Conservation (phyloP, 1,140 invertebrate genomes). For the Rhagoletis pomonella region DNA sequence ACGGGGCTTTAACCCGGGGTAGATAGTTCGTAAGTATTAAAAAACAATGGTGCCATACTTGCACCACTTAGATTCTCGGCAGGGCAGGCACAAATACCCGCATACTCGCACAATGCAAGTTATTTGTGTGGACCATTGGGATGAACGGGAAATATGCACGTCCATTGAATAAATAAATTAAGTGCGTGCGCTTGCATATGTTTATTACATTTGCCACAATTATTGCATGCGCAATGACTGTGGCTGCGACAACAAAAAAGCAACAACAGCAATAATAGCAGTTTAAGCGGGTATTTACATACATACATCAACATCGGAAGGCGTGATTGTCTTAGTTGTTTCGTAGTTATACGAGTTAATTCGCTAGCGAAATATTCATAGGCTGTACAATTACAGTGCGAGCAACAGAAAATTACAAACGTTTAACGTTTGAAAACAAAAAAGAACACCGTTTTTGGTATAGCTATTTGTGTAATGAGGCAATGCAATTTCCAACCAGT, state of each 20-base stretch:
- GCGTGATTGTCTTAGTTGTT: neutral
- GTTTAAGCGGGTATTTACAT: neutral
- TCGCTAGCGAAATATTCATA: neutral
- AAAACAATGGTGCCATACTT: too few species aligned
- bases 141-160: neutral
- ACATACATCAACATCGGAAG: neutral
- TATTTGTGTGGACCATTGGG: neutral
- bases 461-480: too few species aligned
- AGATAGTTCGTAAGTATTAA: too few species aligned
- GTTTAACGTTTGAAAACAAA: too few species aligned
- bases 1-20: too few species aligned
- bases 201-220: slow-evolving; percentile 14
- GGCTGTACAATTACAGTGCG: neutral
- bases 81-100: neutral
- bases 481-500: too few species aligned
- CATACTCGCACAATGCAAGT: neutral
- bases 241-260: neutral
- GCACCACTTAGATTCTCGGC: too few species aligned
- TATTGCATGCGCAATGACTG: neutral
- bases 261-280: neutral
- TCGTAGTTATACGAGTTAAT: neutral
- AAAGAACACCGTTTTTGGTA: too few species aligned
- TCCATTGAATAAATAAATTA: slow-evolving; percentile 21
- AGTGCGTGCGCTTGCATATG: neutral
- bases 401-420: too few species aligned